Base-by-base conservation (phyloP, 1,140 invertebrate species). In the Augochlora pura region DNA sequence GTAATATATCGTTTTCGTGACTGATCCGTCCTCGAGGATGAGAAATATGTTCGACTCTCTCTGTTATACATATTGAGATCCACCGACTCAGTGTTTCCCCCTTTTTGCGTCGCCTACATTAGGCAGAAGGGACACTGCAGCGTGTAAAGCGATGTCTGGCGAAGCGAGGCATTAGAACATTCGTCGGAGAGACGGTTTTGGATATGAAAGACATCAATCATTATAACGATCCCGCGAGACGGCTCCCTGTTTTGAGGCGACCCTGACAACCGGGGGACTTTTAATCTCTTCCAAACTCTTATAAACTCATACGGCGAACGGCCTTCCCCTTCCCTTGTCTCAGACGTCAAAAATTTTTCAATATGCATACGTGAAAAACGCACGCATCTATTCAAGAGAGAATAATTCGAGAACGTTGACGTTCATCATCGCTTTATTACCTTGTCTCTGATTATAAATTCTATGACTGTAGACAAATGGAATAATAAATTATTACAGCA, bases 201-300 rank as follows among this genome's bases (percentile, higher is more conserved):
- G 77, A 79, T 79, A 79, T 79, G 71, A 79, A 73, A 67, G 77
- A 69, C 73, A 81, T 81, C 79, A 77, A 81, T 81, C 79, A 81
- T 81, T 81, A 77, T 81, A 77, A 81, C 74, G 79, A 77, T 66
- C 66, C 49, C 25, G 64, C 18, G 64, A 46, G 72, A 64, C 63
- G 46, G 52, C 57, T 63, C 72, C 71, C 72, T 80, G 72, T 76
- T 74, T 80, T 59, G 78, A 75, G 78, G 72, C 64, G 49, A 79
- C 42, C 42, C 42, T 52, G 72, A 76, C 78, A 76, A 65, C 27
- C 64, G 32, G 65, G 72, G 72, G 65, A 80, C 78, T 76, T 69
- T 80, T 80, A 80, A 80, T 80, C 65, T 80, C 78, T 80, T 80
- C 1, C 64, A 18, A 80, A 80, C 78, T 76, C 76, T 80, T 80